phyloP scores from a whole-genome alignment of 2,888 invertebrate genomes.

The Limnephilus rhombicus region DNA sequence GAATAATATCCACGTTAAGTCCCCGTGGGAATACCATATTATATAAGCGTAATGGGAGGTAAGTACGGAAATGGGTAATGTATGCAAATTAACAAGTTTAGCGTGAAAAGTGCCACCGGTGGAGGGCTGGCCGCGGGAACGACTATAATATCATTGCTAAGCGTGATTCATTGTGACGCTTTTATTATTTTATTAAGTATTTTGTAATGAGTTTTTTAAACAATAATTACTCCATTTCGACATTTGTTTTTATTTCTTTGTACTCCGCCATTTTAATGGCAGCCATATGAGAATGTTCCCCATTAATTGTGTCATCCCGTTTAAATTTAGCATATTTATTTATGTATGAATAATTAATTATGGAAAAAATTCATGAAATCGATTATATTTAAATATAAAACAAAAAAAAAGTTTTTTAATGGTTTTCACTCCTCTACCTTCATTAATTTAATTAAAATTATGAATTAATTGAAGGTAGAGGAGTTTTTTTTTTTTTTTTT shows the following conservation, averaged over 20 bases:
- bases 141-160: background rate
- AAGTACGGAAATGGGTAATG: background rate
- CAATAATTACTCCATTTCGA: background rate
- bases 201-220: background rate
- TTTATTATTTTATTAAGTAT: background rate
- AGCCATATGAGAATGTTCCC: background rate
- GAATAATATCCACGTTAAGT: slow-evolving; percentile 8
- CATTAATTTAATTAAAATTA: too few species aligned
- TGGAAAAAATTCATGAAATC: too few species aligned
- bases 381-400: too few species aligned
- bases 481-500: too few species aligned
- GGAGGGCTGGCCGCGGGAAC: background rate
- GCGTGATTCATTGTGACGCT: background rate
- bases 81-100: slow-evolving; percentile 27
- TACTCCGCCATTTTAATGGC: background rate
- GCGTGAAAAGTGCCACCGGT: background rate
- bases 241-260: background rate
- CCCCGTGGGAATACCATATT: background rate
- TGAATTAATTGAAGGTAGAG: too few species aligned
- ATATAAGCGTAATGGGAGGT: background rate
- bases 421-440: too few species aligned
- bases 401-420: too few species aligned
- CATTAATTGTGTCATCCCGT: background rate
- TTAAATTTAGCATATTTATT: background rate
- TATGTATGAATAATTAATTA: too few species aligned